Evolutionary conservation across 2,888 invertebrate genomes (phyloP), one percentile per base, ranked within the genome.

Genomic region (Trachelus iudaicus): DNA sequence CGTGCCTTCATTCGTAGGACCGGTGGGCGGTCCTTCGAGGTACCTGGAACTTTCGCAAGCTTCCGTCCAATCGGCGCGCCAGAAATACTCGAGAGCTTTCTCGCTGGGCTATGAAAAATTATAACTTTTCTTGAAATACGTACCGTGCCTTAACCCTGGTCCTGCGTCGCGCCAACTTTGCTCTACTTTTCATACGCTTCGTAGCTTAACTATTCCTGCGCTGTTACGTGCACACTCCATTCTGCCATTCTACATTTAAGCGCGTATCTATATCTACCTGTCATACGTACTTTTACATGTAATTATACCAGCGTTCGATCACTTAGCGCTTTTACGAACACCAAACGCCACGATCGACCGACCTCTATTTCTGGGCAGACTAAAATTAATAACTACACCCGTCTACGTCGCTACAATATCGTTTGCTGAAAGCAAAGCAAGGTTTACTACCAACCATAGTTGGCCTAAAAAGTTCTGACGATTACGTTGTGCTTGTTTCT

Each of bases 11-110:
- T 56, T 23, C 56, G 23, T 40, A 56, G 56, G 56, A 84, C 80
- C 78, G 82, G 86, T 89, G 87, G 90, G 89, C 89, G 90, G 86
- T 86, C 83, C 89, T 85, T 82, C 81, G 84, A 85, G 83, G 83
- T 88, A 90, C 88, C 89, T 89, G 88, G 73, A 89, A 89, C 87
- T 90, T 89, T 90, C 85, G 87, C 87, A 87, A 88, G 88, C 87
- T 87, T 86, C 78, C 86, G 85, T 83, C 90, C 90, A 90, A 90
- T 90, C 82, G 79, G 83, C 78, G 81, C 71, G 33, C 71, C 33
- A 34, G 31, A 71, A 34, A 71, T 9, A 71, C 71, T 31, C 71
- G 71, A 31, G 71, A 34, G 33, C 33, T 34, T 76, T 73, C 69
- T 73, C 69, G 31, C 75, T 75, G 76, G 73, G 73, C 77, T 79